Percentiles rank a stretch among this genome's conserved stretches.
Evolutionary conservation across 2,888 invertebrate genomes (phyloP).

Genomic region (Aricia artaxerxes): DNA sequence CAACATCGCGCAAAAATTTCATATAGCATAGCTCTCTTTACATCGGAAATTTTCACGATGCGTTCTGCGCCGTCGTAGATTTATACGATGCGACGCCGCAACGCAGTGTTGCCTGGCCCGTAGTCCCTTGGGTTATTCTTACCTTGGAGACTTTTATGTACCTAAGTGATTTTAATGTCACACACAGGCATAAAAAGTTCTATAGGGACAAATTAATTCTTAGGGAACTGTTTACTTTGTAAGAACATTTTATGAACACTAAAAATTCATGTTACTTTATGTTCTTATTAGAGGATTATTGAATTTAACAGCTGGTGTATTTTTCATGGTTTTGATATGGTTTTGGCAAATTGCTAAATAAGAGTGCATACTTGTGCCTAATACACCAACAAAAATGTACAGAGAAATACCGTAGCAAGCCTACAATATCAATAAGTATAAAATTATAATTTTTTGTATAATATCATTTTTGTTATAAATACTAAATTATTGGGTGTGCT

Average conservation of each 20-base stretch:
- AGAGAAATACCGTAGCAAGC: background rate
- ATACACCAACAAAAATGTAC: background rate
- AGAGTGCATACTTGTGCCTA: background rate
- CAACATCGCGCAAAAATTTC: too few relatives aligned
- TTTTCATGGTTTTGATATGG: too few relatives aligned
- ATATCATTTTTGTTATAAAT: conserved; percentile 19
- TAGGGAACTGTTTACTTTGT: background rate
- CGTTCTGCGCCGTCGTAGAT: too few relatives aligned
- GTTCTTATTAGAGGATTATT: background rate
- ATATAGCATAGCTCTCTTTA: too few relatives aligned
- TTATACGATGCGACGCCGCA: too few relatives aligned
- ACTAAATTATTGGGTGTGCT: conserved; percentile 31
- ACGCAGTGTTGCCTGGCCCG: too few relatives aligned
- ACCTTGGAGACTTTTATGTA: background rate
- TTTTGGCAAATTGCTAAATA: background rate
- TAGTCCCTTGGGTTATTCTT: background rate
- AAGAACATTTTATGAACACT: background rate
- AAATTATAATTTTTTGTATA: conserved; percentile 21
- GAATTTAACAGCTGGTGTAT: background rate
- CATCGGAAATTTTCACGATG: too few relatives aligned
- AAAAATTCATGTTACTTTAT: background rate
- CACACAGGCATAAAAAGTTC: background rate
- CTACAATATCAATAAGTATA: background rate
- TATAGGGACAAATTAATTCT: too few relatives aligned
- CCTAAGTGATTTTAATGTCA: background rate